These are phyloP conservation scores for Cosmorhoe ocellata DNA, from an alignment of 2,888 invertebrate species.

Conservation along the genomic window DNA sequence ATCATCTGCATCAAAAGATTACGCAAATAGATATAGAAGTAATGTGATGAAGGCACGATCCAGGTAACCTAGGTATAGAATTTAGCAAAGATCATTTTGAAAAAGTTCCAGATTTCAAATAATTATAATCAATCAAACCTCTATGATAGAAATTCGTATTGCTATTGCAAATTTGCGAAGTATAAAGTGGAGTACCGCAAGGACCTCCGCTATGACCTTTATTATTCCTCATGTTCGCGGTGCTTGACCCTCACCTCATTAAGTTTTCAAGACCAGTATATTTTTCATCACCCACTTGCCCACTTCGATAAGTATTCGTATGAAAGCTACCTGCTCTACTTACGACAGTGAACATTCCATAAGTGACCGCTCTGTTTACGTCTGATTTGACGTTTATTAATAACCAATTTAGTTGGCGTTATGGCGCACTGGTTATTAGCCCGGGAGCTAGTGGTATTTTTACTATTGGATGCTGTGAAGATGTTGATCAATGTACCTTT, in stretches of 20 bases:
- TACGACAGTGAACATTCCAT: constrained; percentile 14
- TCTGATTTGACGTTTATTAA: constrained; percentile 25
- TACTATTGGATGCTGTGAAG: not conserved
- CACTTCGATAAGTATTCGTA: constrained; percentile 3
- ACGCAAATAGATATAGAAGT: too few species aligned
- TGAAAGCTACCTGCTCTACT: constrained; percentile 9
- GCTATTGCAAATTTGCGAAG: too few species aligned
- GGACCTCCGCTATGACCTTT: constrained; percentile 3
- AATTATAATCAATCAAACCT: too few species aligned
- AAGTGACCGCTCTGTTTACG: constrained; percentile 16
- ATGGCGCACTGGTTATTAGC: constrained; percentile 14
- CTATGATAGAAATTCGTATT: too few species aligned
- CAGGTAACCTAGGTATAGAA: too few species aligned
- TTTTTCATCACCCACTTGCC: constrained; percentile 4
- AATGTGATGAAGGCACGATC: too few species aligned
- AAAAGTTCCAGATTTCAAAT: too few species aligned
- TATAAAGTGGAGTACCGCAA: constrained; percentile 6
- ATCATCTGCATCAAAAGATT: too few species aligned
- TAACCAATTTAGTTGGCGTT: constrained; percentile 20
- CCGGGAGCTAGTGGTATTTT: constrained; percentile 1
- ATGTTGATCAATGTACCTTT: too few species aligned
- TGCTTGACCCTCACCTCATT: constrained; percentile 1
- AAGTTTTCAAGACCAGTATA: constrained; percentile 8
- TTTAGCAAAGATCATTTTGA: too few species aligned
- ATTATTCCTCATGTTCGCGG: constrained; percentile 5